These are phyloP conservation scores for Heliconius charithonia DNA, from an alignment of 2,888 invertebrate genomes.

Conservation along the genomic window DNA sequence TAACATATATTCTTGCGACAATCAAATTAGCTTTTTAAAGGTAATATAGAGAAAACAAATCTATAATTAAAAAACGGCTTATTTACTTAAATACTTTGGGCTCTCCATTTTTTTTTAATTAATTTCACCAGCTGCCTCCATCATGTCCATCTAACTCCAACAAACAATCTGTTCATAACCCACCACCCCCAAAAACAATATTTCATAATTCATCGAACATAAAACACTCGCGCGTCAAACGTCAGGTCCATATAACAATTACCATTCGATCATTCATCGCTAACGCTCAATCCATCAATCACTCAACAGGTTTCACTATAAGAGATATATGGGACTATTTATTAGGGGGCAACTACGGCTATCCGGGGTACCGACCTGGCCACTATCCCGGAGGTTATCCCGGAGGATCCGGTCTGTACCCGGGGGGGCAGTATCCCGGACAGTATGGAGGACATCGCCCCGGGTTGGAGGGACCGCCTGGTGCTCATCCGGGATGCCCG, in stretches of 20 bases:
- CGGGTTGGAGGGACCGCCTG: constrained; percentile 69
- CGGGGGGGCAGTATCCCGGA: constrained; percentile 53
- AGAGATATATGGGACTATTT: constrained; percentile 79
- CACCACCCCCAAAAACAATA: not conserved
- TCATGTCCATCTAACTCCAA: not conserved
- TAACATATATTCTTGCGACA: too few species aligned
- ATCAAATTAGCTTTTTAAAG: too few species aligned
- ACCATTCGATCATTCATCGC: constrained; percentile 31
- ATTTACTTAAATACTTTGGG: not conserved
- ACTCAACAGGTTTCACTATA: constrained; percentile 75
- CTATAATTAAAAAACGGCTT: not conserved
- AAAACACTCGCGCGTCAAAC: constrained; percentile 19
- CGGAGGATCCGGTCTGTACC: constrained; percentile 50
- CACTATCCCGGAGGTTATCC: constrained; percentile 55
- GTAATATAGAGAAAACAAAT: not conserved
- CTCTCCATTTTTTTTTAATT: not conserved
- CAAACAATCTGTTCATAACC: constrained; percentile 6
- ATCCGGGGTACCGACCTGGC: constrained; percentile 49
- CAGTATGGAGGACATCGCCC: constrained; percentile 54
- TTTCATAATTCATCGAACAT: constrained; percentile 26
- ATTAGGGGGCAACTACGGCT: constrained; percentile 71
- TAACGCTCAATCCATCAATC: constrained; percentile 39
- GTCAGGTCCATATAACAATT: constrained; percentile 28
- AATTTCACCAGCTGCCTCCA: constrained; percentile 1
- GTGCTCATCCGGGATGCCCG: constrained; percentile 85